phyloP scores from a whole-genome alignment of 2,797 vertebrate species.

The Melanogrammus aeglefinus region DNA sequence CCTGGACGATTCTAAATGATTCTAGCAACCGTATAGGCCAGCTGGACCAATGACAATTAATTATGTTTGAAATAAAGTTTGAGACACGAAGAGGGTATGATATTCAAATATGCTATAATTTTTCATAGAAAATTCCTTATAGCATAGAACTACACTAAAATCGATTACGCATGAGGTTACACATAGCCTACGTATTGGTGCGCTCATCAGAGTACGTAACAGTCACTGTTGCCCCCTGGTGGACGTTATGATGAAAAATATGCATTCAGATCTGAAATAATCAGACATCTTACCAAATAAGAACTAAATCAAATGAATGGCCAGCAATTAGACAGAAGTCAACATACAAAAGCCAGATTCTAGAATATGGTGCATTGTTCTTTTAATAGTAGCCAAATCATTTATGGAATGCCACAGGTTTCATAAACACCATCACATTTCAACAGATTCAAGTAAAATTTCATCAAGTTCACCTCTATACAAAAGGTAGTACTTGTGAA shows the following conservation, averaged over 20 bases:
- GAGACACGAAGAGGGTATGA: background rate
- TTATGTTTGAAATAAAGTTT: background rate
- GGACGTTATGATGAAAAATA: background rate
- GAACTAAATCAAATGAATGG: background rate
- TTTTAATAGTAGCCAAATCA: background rate
- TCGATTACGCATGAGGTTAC: background rate
- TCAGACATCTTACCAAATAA: background rate
- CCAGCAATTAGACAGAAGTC: background rate
- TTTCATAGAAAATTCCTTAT: background rate
- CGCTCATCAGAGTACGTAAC: background rate
- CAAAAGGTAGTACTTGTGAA: background rate
- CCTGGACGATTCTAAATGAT: background rate
- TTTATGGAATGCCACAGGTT: background rate
- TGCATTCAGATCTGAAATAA: background rate
- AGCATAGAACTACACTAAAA: background rate
- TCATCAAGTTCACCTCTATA: background rate
- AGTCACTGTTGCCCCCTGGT: constrained; percentile 4
- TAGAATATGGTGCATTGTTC: background rate
- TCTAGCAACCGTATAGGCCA: background rate
- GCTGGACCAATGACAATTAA: background rate
- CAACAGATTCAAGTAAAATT: constrained; percentile 11
- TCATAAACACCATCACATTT: constrained; percentile 11
- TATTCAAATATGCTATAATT: background rate
- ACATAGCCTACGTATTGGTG: background rate
- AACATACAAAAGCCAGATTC: background rate